These are phyloP conservation scores for Sebastes oblongus DNA, from an alignment of 2,797 vertebrate genomes.

Conservation along the genomic window DNA sequence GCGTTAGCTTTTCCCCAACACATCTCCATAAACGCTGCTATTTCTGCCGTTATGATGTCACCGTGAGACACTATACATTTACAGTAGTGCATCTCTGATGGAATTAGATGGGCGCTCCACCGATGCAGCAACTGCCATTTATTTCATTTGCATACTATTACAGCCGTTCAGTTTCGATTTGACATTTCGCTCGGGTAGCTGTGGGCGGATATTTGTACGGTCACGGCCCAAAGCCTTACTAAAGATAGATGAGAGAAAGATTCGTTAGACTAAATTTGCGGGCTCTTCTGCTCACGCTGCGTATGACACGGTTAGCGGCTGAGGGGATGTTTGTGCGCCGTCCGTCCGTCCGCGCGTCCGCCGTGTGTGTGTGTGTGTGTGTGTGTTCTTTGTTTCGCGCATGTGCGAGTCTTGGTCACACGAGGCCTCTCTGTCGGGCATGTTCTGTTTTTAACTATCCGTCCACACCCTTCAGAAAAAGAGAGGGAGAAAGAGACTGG, in stretches of 20 bases:
- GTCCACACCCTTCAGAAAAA: constrained; percentile 56
- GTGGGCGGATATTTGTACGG: constrained; percentile 47
- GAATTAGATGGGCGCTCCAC: constrained; percentile 8
- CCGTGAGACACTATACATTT: neutral
- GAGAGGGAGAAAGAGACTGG: constrained; percentile 42
- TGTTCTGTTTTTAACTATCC: constrained; percentile 68
- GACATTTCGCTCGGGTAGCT: constrained; percentile 69
- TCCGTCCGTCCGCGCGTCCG: neutral
- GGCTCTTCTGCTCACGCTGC: constrained; percentile 25
- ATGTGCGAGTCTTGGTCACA: constrained; percentile 11
- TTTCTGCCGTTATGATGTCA: neutral
- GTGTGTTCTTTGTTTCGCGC: neutral
- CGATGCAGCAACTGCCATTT: constrained; percentile 43
- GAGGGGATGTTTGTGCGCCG: constrained; percentile 39
- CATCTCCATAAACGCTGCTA: neutral
- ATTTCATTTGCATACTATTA: constrained; percentile 60
- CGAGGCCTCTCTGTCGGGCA: constrained; percentile 45
- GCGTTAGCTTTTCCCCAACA: neutral
- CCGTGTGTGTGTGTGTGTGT: neutral
- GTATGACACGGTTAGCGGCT: constrained; percentile 47
- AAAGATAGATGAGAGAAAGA: constrained; percentile 66
- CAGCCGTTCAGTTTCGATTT: constrained; percentile 45
- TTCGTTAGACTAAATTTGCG: constrained; percentile 62
- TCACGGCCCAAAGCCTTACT: constrained; percentile 60
- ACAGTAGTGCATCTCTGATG: neutral